A percentile compares a stretch with the other conserved stretches of the same genome.
Conservation (phyloP, 2,113 vertebrate species). For the Coptodon rendalli region DNA sequence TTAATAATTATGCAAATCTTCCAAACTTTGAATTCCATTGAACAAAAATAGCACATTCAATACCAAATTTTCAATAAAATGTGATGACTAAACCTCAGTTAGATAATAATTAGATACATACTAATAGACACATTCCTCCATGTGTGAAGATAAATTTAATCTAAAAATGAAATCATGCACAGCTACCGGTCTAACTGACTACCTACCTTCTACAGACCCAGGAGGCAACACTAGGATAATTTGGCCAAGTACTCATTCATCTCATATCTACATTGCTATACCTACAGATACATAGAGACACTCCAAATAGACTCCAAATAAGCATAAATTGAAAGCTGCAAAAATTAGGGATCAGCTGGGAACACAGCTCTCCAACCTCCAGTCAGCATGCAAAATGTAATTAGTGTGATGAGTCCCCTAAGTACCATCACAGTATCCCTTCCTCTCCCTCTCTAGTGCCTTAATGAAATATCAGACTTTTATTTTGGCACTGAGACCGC, state of each 20-base stretch:
- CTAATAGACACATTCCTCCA: background rate
- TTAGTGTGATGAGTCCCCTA: slow-evolving; percentile 55
- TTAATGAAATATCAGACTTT: slow-evolving; percentile 23
- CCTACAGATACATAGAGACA: background rate
- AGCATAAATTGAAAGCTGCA: slow-evolving; percentile 25
- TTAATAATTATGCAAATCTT: background rate
- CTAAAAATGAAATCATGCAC: background rate
- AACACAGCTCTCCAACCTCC: slow-evolving; percentile 33
- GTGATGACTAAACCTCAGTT: background rate
- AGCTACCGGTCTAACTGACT: background rate
- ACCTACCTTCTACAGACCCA: background rate
- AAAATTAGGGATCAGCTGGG: slow-evolving; percentile 33
- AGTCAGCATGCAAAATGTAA: slow-evolving; percentile 55
- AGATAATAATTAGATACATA: background rate
- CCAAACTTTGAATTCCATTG: background rate
- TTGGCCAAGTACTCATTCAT: background rate
- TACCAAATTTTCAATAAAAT: background rate
- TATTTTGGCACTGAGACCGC: slow-evolving; percentile 15
- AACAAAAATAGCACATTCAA: background rate
- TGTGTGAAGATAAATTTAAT: background rate
- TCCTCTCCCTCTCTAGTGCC: background rate
- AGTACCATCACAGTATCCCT: slow-evolving; percentile 9
- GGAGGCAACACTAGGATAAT: background rate
- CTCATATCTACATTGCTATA: background rate
- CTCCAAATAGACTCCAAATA: background rate